Evolutionary conservation across 2,888 invertebrate species (phyloP).

Genomic region (Agrotis exclamationis): DNA sequence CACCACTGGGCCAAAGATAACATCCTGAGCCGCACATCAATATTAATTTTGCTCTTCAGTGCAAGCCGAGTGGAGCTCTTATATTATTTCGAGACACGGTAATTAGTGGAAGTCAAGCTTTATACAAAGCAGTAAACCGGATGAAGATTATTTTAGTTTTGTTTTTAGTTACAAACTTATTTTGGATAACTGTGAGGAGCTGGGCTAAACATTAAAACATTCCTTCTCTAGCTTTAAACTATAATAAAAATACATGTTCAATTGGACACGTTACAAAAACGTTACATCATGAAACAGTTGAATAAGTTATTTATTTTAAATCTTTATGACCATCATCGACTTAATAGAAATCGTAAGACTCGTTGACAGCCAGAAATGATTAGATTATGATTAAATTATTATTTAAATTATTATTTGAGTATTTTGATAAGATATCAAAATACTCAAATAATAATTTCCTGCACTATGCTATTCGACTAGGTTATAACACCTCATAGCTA

Average conservation of each 20-base stretch:
- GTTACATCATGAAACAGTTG: no score
- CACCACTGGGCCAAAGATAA: slow-evolving; percentile 70
- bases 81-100: slow-evolving; percentile 75
- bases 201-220: neutral
- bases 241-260: neutral
- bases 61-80: slow-evolving; percentile 29
- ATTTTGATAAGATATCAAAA: no score
- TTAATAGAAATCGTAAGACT: no score
- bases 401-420: no score
- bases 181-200: neutral
- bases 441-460: no score
- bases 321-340: no score
- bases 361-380: no score
- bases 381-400: no score
- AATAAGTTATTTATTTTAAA: no score
- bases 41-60: slow-evolving; percentile 80
- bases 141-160: slow-evolving; percentile 13
- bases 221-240: neutral
- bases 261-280: neutral
- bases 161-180: slow-evolving; percentile 4
- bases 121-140: slow-evolving; percentile 29
- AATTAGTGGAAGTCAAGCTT: slow-evolving; percentile 74
- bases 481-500: no score
- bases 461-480: no score
- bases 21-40: slow-evolving; percentile 72